Percentiles rank a stretch among this genome's conserved stretches.
phyloP scores from a whole-genome alignment of 2,888 invertebrate genomes.

The Glaucopsyche alexis region DNA sequence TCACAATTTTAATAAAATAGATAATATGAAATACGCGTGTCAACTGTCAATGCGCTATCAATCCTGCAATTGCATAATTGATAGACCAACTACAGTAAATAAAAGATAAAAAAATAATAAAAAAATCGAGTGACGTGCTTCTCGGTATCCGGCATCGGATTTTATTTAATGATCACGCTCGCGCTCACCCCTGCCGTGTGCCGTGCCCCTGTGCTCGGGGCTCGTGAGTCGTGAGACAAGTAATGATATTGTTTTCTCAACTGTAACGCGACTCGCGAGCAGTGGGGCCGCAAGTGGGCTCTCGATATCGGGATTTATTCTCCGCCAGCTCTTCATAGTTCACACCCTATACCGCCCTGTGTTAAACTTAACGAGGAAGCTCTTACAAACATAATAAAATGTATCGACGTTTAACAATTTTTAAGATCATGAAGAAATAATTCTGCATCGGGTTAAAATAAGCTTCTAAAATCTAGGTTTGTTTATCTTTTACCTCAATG shows the following conservation, averaged over 20 bases:
- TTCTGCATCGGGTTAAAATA: too few species aligned
- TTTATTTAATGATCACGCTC: background rate
- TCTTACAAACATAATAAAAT: background rate
- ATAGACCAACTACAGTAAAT: background rate
- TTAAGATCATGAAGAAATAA: background rate
- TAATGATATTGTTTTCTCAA: constrained; percentile 17
- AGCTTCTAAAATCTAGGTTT: too few species aligned
- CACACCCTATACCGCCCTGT: background rate
- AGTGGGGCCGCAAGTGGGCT: constrained; percentile 24
- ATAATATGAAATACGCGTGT: too few species aligned
- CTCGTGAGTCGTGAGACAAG: background rate
- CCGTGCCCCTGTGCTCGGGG: too few species aligned
- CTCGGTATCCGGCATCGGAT: background rate
- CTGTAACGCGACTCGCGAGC: background rate
- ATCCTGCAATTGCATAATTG: background rate
- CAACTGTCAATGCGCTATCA: background rate
- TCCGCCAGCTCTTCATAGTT: background rate
- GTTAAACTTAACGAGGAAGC: background rate
- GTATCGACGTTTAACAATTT: background rate
- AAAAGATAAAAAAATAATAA: too few species aligned
- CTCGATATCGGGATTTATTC: constrained; percentile 10
- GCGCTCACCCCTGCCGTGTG: background rate
- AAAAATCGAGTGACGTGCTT: background rate
- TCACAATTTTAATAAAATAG: too few species aligned
- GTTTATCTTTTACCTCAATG: too few species aligned